These are phyloP conservation scores for Drosophila ananassae DNA, from an alignment of 1,140 invertebrate genomes.

Conservation along the genomic window DNA sequence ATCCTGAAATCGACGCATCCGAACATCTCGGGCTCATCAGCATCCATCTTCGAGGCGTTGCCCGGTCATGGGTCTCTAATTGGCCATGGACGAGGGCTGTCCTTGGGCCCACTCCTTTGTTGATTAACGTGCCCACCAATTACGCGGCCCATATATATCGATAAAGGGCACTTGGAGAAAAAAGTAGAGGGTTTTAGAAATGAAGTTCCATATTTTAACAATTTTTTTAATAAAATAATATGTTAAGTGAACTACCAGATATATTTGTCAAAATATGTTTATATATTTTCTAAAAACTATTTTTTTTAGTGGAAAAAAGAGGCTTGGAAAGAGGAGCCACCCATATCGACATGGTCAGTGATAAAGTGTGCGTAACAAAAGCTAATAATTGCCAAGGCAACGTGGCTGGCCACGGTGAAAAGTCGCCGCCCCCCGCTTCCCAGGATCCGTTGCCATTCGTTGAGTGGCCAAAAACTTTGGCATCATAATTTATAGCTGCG, in stretches of 20 bases:
- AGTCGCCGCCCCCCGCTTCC: conserved; percentile 28
- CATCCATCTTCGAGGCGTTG: conserved; percentile 70
- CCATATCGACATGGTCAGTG: conserved; percentile 75
- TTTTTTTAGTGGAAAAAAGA: conserved; percentile 3
- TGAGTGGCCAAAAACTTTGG: conserved; percentile 80
- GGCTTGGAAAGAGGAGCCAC: background rate
- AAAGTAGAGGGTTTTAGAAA: background rate
- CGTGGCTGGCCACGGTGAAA: conserved; percentile 72
- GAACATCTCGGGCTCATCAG: conserved; percentile 64
- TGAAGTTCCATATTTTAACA: too few relatives aligned
- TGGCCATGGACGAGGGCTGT: conserved; percentile 48
- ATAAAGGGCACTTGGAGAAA: background rate
- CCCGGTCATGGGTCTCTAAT: conserved; percentile 69
- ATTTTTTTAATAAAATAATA: too few relatives aligned
- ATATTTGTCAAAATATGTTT: background rate
- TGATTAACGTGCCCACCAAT: conserved; percentile 82
- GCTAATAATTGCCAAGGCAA: conserved; percentile 79
- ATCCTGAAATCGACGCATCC: conserved; percentile 9
- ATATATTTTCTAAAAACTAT: background rate
- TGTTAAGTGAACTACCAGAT: too few relatives aligned
- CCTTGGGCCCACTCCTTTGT: conserved; percentile 49
- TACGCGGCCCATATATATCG: conserved; percentile 75
- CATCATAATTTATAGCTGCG: conserved; percentile 83
- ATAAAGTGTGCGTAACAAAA: conserved; percentile 82
- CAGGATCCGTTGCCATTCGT: conserved; percentile 51